These are phyloP conservation scores for Galemys pyrenaicus DNA, from an alignment of 2,113 vertebrate species.

Conservation along the genomic window DNA sequence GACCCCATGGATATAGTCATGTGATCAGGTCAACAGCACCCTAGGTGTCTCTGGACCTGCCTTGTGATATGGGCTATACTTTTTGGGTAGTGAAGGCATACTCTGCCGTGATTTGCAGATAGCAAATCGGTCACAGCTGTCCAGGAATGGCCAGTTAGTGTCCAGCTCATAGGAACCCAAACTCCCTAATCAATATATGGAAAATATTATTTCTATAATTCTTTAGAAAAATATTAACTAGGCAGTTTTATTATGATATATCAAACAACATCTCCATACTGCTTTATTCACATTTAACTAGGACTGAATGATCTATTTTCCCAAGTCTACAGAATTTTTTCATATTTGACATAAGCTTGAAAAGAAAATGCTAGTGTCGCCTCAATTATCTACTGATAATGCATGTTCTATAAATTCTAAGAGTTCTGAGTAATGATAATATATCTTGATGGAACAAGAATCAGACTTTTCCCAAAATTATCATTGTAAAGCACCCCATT, in stretches of 20 bases:
- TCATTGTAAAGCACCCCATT: not conserved
- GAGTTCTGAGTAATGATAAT: not conserved
- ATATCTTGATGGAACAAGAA: not conserved
- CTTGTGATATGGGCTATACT: too few relatives aligned
- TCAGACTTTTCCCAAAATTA: not conserved
- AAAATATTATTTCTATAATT: not conserved
- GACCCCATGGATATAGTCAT: too few relatives aligned
- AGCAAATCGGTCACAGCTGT: too few relatives aligned
- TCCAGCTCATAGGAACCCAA: too few relatives aligned
- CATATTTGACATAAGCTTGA: not conserved
- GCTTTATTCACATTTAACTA: not conserved
- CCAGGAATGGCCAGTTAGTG: too few relatives aligned
- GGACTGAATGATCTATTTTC: not conserved
- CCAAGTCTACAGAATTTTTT: not conserved
- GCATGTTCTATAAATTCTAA: not conserved
- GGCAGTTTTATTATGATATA: not conserved
- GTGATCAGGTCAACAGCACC: too few relatives aligned
- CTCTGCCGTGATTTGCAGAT: too few relatives aligned
- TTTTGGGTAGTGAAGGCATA: too few relatives aligned
- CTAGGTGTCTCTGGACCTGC: too few relatives aligned
- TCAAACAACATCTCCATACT: not conserved
- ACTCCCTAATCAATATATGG: not conserved
- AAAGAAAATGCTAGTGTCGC: not conserved
- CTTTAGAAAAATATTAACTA: not conserved
- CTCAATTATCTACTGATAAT: not conserved